A percentile compares a stretch with the other conserved stretches of the same genome.
Evolutionary conservation across 2,888 invertebrate genomes (phyloP).

Genomic region (Selenia dentaria): DNA sequence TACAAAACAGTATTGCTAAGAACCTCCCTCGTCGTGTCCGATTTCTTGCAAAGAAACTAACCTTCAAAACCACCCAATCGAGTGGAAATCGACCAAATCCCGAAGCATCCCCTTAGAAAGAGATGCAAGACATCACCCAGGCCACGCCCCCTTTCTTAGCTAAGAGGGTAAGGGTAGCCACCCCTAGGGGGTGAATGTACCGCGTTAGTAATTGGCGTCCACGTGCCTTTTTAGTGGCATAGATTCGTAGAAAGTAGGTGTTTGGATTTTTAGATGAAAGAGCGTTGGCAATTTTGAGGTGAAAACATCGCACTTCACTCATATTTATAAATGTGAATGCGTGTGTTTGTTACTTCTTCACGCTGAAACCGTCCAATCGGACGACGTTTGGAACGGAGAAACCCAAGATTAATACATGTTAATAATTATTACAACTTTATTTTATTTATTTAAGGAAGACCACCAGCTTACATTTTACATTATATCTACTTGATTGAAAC

Average conservation of each 20-base stretch:
- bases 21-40: not conserved
- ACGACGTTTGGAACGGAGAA: too few relatives aligned
- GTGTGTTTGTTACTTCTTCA: too few relatives aligned
- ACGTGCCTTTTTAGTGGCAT: conserved; percentile 44
- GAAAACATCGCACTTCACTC: too few relatives aligned
- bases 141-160: conserved; percentile 68
- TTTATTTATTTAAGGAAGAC: too few relatives aligned
- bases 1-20: too few relatives aligned
- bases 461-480: too few relatives aligned
- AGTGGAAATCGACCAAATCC: conserved; percentile 34
- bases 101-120: conserved; percentile 39
- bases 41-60: conserved; percentile 2
- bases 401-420: too few relatives aligned
- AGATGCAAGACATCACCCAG: conserved; percentile 55
- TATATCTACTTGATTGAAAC: too few relatives aligned
- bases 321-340: too few relatives aligned
- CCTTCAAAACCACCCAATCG: conserved; percentile 19
- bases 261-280: not conserved
- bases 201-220: conserved; percentile 57
- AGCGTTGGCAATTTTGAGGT: not conserved
- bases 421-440: too few relatives aligned
- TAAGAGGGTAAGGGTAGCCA: conserved; percentile 52
- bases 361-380: too few relatives aligned
- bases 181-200: conserved; percentile 57
- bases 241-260: conserved; percentile 8